A percentile compares a stretch with the other conserved stretches of the same genome.
These are phyloP conservation scores for Corythoichthys haematopterus DNA, from an alignment of 2,113 vertebrate species.

Conservation along the genomic window DNA sequence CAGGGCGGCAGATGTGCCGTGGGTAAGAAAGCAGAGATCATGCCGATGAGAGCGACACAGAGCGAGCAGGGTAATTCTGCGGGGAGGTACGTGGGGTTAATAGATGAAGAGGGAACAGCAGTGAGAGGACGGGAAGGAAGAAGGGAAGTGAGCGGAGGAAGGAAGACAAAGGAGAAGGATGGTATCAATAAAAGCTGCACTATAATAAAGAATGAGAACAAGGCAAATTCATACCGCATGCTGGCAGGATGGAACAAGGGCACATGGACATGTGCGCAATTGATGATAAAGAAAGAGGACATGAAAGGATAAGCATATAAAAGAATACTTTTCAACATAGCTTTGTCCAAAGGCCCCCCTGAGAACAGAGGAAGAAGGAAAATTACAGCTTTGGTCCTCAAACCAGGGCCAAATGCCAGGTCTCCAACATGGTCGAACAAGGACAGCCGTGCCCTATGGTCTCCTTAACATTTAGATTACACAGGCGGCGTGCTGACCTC, in stretches of 20 bases:
- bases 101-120: constrained; percentile 7
- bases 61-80: constrained; percentile 23
- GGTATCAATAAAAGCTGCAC: constrained; percentile 38
- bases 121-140: constrained; percentile 14
- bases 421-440: constrained; percentile 57
- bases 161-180: constrained; percentile 24
- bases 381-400: constrained; percentile 63
- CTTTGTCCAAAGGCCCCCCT: constrained; percentile 50
- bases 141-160: constrained; percentile 20
- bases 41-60: constrained; percentile 36
- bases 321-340: constrained; percentile 48
- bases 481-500: constrained; percentile 55
- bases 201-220: constrained; percentile 40
- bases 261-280: constrained; percentile 55
- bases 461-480: constrained; percentile 68
- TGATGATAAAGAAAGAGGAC: constrained; percentile 58
- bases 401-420: constrained; percentile 61
- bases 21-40: constrained; percentile 52
- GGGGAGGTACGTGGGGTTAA: constrained; percentile 21
- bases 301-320: constrained; percentile 53
- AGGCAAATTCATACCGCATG: constrained; percentile 35
- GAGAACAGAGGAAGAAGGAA: constrained; percentile 43
- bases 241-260: constrained; percentile 46
- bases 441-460: constrained; percentile 45
- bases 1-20: constrained; percentile 52